phyloP scores from a whole-genome alignment of 2,888 invertebrate species.

The Clitarchus hookeri region DNA sequence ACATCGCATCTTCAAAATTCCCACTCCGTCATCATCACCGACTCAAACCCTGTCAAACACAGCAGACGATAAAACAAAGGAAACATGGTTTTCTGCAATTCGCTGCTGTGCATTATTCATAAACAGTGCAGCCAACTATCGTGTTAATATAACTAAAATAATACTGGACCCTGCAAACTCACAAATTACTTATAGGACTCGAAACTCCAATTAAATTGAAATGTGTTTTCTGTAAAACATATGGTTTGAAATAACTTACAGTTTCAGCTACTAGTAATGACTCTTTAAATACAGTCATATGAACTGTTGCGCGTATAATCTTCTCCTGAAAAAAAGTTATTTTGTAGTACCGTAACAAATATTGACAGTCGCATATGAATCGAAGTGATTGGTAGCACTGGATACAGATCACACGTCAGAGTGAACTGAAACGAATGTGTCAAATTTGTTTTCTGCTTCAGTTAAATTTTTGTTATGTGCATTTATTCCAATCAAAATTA shows the following conservation, averaged over 20 bases:
- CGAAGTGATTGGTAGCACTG: background rate
- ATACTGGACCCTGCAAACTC: background rate
- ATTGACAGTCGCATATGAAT: no score
- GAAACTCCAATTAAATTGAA: no score
- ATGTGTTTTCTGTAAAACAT: no score
- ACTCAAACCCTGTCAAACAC: background rate
- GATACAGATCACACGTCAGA: background rate
- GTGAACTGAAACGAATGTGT: background rate
- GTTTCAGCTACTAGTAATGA: no score
- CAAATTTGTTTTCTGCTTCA: background rate
- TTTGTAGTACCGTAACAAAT: no score
- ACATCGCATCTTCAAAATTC: slow-evolving; percentile 1
- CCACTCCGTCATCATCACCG: background rate
- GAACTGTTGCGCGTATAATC: no score
- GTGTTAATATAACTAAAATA: background rate
- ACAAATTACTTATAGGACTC: no score
- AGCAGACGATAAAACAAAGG: background rate
- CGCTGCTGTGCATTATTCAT: background rate
- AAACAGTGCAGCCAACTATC: background rate
- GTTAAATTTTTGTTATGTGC: background rate
- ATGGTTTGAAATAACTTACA: no score
- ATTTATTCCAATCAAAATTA: background rate
- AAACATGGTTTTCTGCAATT: background rate
- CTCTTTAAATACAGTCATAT: no score
- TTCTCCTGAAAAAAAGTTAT: no score